Evolutionary conservation across 2,797 vertebrate genomes (phyloP), one percentile per base, ranked within the genome.

Genomic region (Naso thynnoides): DNA sequence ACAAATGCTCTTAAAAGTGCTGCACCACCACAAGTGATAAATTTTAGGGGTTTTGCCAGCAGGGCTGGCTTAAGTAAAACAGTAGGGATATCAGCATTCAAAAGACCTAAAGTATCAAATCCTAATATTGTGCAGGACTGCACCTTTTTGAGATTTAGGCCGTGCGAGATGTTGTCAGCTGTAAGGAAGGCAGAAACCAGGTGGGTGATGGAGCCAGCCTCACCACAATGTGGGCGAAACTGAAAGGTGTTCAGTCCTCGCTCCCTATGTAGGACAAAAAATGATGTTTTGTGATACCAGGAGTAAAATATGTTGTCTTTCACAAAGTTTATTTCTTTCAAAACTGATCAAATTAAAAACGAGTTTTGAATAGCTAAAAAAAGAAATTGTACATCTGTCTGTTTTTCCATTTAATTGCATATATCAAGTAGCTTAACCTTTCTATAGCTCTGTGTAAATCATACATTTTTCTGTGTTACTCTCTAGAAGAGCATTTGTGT

Each of bases 141-240:
- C 90, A 99, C 98, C 96, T 98, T 98, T 83, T 99, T 99, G 44
- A 99, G 94, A 86, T 99, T 98, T 81, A 99, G 93, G 72, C 98
- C 98, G 0, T 99, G 98, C 38, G 98, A 99, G 90, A 99, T 99
- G 90, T 99, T 99, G 92, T 99, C 98, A 0, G 97, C 96, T 1
- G 96, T 97, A 27, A 99, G 94, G 87, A 99, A 99, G 83, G 98
- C 96, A 0, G 97, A 96, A 31, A 98, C 97, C 70, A 99, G 91
- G 82, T 99, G 97, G 9, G 98, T 99, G 92, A 99, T 97, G 87
- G 98, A 99, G 31, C 98, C 98, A 0, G 98, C 97, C 90, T 99
- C 98, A 8, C 98, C 98, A 56, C 98, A 99, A 89, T 99, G 98
- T 42, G 98, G 98, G 44, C 98, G 95, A 70, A 99, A 99, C 74